Evolutionary conservation across 2,797 vertebrate species (phyloP).

Genomic region (Pangasius djambal): DNA sequence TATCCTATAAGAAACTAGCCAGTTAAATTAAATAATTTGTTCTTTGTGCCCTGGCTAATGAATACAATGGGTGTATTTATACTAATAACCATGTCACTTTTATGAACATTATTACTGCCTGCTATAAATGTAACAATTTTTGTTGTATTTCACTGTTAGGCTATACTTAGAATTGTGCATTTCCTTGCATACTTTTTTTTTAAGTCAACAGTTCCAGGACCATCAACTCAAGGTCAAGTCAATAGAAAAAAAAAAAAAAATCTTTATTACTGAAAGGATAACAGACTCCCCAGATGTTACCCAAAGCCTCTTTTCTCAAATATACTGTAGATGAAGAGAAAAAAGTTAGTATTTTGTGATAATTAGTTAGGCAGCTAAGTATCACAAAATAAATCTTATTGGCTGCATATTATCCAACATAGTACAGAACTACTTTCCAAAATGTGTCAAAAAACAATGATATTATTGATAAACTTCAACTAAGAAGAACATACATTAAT

Average conservation of each 20-base stretch:
- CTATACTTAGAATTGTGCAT: no score
- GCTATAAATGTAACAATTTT: background rate
- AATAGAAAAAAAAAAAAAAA: background rate
- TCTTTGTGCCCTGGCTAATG: background rate
- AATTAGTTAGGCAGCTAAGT: background rate
- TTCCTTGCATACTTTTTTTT: background rate
- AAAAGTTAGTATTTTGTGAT: background rate
- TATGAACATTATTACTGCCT: background rate
- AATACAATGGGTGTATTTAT: background rate
- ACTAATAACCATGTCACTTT: background rate
- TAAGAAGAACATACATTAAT: background rate
- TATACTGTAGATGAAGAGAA: background rate
- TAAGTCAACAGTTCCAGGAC: background rate
- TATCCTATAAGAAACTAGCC: background rate
- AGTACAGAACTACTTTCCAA: no score
- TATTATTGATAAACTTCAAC: background rate
- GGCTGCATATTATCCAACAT: background rate
- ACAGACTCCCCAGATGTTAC: no score
- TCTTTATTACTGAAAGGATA: no score
- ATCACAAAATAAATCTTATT: background rate
- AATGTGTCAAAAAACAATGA: background rate
- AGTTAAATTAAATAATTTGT: background rate
- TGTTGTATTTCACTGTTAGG: background rate
- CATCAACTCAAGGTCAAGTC: background rate
- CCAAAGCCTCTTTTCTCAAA: background rate